These are phyloP conservation scores for Clarias gariepinus DNA, from an alignment of 2,113 vertebrate genomes.

Conservation along the genomic window DNA sequence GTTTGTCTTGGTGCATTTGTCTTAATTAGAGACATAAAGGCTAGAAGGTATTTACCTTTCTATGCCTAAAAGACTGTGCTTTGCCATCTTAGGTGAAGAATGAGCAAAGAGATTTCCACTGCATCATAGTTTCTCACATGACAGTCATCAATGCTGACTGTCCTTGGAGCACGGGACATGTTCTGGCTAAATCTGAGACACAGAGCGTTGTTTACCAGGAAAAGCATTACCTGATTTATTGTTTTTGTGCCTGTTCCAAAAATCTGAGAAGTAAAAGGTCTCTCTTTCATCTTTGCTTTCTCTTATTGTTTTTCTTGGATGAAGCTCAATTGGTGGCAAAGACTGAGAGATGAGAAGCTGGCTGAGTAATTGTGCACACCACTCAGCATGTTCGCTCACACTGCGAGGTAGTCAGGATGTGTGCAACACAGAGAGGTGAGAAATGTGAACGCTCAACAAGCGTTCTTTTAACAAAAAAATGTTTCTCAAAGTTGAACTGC, in stretches of 20 bases:
- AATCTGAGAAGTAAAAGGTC: constrained; percentile 15
- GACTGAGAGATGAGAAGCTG: constrained; percentile 33
- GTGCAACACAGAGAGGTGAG: constrained; percentile 2
- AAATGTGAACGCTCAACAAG: background rate
- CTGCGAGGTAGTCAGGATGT: constrained; percentile 19
- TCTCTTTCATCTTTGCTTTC: constrained; percentile 7
- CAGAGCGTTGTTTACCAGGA: background rate
- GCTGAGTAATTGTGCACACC: constrained; percentile 1
- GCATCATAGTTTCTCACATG: constrained; percentile 73
- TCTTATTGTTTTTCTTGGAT: constrained; percentile 17
- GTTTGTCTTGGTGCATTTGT: constrained; percentile 26
- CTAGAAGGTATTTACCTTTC: constrained; percentile 57
- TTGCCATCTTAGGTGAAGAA: constrained; percentile 63
- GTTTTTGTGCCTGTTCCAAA: background rate
- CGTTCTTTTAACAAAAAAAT: constrained; percentile 1
- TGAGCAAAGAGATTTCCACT: constrained; percentile 66
- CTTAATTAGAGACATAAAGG: constrained; percentile 40
- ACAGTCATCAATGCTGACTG: constrained; percentile 31
- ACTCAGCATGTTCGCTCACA: constrained; percentile 39
- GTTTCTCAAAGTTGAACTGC: constrained; percentile 7
- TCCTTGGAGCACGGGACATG: background rate
- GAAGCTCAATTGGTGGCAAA: constrained; percentile 11
- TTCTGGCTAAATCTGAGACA: constrained; percentile 6
- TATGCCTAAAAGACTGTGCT: constrained; percentile 60
- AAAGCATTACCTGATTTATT: background rate